A percentile compares a stretch with the other conserved stretches of the same genome.
Conservation (phyloP, 2,888 invertebrate species). For the Embidobia sp. region DNA sequence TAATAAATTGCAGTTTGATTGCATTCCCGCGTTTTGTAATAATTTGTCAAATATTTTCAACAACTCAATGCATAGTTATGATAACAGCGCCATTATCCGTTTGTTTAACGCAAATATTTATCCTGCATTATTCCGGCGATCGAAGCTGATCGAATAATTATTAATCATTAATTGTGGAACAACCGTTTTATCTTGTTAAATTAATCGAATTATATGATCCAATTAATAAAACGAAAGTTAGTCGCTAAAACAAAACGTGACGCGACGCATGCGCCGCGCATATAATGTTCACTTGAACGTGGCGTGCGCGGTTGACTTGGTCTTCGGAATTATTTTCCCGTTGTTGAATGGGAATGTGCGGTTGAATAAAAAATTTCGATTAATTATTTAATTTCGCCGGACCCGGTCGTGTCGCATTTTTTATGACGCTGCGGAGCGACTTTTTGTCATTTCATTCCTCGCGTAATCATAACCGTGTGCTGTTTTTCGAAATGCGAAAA, state of each 20-base stretch:
- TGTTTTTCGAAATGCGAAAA: too few species aligned
- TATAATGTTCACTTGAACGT: slow-evolving; percentile 37
- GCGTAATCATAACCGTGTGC: too few species aligned
- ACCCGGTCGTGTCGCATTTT: too few species aligned
- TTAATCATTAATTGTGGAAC: slow-evolving; percentile 32
- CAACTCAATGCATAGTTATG: too few species aligned
- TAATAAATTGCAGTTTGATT: too few species aligned
- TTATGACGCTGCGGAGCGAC: too few species aligned
- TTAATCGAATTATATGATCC: slow-evolving; percentile 34
- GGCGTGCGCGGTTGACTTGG: slow-evolving; percentile 17
- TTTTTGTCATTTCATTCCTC: too few species aligned
- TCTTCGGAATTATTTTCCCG: slow-evolving; percentile 19
- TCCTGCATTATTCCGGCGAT: not conserved
- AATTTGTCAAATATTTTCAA: too few species aligned
- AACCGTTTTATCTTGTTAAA: slow-evolving; percentile 21
- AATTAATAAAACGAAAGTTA: slow-evolving; percentile 43
- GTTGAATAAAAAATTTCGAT: slow-evolving; percentile 15
- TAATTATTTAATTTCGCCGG: slow-evolving; percentile 28
- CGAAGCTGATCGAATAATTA: not conserved
- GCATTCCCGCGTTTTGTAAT: too few species aligned
- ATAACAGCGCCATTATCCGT: too few species aligned
- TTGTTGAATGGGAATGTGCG: slow-evolving; percentile 11
- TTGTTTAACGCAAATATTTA: too few species aligned
- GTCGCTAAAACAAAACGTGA: slow-evolving; percentile 7
- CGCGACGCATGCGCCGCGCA: slow-evolving; percentile 6